Conservation (phyloP, 2,888 invertebrate genomes). For the Elmis aenea region DNA sequence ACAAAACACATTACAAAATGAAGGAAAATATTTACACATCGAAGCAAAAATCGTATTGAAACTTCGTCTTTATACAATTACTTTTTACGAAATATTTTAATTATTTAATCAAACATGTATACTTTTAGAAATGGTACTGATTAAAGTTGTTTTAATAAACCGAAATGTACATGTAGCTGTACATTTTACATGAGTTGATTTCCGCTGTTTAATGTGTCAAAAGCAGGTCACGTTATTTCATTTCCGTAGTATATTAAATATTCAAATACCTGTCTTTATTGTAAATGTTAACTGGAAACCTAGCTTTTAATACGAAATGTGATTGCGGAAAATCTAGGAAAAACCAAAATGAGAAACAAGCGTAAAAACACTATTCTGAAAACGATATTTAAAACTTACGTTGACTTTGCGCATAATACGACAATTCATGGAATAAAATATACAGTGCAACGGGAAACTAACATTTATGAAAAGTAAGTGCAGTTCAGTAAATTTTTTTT, state of each 20-base stretch:
- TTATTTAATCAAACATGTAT: not conserved
- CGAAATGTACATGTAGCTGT: constrained; percentile 2
- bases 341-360: no score
- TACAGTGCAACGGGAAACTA: constrained; percentile 27
- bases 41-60: no score
- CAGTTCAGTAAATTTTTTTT: no score
- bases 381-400: constrained; percentile 28
- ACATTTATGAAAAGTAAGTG: constrained; percentile 31
- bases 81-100: not conserved
- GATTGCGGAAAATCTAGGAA: no score
- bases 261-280: constrained; percentile 1
- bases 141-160: not conserved
- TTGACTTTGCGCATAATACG: constrained; percentile 38
- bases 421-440: constrained; percentile 41
- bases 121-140: not conserved
- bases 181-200: constrained; percentile 15
- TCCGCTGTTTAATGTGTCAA: constrained; percentile 15
- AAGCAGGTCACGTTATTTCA: constrained; percentile 15
- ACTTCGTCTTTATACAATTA: no score
- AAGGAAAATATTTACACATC: no score
- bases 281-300: no score
- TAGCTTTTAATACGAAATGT: no score
- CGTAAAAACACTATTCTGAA: constrained; percentile 2
- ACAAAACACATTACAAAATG: no score
- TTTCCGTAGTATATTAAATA: constrained; percentile 15